A percentile compares a stretch with the other conserved stretches of the same genome.
phyloP scores from a whole-genome alignment of 2,113 vertebrate genomes.

The Tragelaphus strepsiceros region DNA sequence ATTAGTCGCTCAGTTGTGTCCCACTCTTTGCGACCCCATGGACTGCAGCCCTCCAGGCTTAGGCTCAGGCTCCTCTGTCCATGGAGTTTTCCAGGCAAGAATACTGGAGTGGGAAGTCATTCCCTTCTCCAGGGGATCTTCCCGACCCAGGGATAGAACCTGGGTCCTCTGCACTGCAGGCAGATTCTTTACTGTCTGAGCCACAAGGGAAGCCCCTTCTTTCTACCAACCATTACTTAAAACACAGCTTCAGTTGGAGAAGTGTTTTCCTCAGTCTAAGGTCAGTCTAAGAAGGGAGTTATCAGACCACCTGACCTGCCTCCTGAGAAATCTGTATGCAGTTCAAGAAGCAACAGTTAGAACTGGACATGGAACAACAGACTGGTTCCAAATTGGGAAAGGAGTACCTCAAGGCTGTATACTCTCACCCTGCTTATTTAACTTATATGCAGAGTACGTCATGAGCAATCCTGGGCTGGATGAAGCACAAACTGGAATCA shows the following conservation, averaged over 20 bases:
- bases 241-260: background rate
- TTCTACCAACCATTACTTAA: conserved; percentile 16
- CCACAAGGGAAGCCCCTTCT: background rate
- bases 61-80: background rate
- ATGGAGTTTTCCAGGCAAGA: background rate
- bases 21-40: background rate
- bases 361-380: background rate
- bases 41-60: background rate
- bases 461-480: background rate
- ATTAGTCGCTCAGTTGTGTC: background rate
- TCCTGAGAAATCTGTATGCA: background rate
- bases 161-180: background rate
- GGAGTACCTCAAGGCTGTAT: background rate
- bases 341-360: background rate
- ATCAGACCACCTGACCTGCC: background rate
- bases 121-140: background rate
- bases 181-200: background rate
- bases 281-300: background rate
- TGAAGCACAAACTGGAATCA: background rate
- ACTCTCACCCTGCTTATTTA: background rate
- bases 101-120: background rate
- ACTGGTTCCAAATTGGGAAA: background rate
- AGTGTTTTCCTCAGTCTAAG: background rate
- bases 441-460: background rate
- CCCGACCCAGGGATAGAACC: background rate